Evolutionary conservation across 2,888 invertebrate species (phyloP), one percentile per base, ranked within the genome.

Genomic region (Agrotis segetum): DNA sequence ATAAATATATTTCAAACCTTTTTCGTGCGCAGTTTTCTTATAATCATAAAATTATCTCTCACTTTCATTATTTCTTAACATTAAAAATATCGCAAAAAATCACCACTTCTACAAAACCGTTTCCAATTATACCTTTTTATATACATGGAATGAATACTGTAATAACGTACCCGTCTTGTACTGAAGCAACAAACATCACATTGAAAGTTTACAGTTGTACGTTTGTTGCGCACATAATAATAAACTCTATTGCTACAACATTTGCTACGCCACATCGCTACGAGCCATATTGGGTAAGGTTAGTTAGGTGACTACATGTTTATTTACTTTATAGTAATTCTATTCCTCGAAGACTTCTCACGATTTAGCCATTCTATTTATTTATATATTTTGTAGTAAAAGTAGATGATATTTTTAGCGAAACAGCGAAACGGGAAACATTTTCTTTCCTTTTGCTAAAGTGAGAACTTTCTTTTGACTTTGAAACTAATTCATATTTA

Each of bases 281-380:
- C 78, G 65, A 56, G 19, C 74, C 81, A 47, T 81, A 60, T 81
- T 68, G 52, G 65, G 79, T 21, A 50, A 77, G 77, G 63, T 79
- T 77, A 69, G 53, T 58, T 67, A 67, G 64, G 61, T 74, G 34
- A 62, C 19, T 62, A 40, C 61, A 17, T 64, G 61, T 62, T 40
- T 56, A 49, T 21, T 11, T 14, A n/a, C 6, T 66, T 14, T 63
- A 61, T 50, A 64, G 49, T 55, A 46, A 65, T 59, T 62, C 34
- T 58, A 74, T 62, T 74, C 52, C 46, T 2, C 14, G 34, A 47
- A 79, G 50, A 79, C 34, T 74, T 74, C 62, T 69, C 61, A 67
- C 62, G 73, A 73, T 60, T 77, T 49, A 40, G 14, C 56, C 40
- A 46, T 77, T 60, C 29, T n/a, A 50, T 77, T 46, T 46, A 55